Conservation (phyloP, 2,888 invertebrate species). For the Cactoblastis cactorum region DNA sequence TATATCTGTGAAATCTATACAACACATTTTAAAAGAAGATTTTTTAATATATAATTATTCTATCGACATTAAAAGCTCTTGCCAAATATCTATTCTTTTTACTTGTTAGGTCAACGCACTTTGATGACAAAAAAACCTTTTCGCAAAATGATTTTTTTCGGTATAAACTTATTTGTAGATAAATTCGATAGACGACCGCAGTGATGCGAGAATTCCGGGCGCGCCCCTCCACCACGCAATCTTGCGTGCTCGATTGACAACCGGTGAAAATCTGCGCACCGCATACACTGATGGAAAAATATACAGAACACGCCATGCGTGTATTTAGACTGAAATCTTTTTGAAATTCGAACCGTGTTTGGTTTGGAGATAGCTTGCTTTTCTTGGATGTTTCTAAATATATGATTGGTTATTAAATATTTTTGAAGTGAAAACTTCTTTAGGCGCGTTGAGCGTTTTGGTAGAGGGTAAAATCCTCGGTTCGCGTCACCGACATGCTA, state of each 20-base stretch:
- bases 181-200: slow-evolving; percentile 49
- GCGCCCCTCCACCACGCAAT: slow-evolving; percentile 21
- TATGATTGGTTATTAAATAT: background rate
- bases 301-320: slow-evolving; percentile 15
- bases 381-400: background rate
- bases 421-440: too few species aligned
- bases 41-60: too few species aligned
- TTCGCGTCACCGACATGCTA: too few species aligned
- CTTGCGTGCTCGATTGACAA: slow-evolving; percentile 11
- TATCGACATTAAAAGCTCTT: too few species aligned
- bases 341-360: background rate
- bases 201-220: slow-evolving; percentile 39
- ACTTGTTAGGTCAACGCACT: too few species aligned
- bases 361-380: too few species aligned
- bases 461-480: too few species aligned
- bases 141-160: background rate
- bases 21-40: too few species aligned
- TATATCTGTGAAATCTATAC: too few species aligned
- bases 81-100: too few species aligned
- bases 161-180: slow-evolving; percentile 38
- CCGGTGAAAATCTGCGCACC: slow-evolving; percentile 22
- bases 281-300: slow-evolving; percentile 27
- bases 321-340: background rate
- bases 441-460: too few species aligned
- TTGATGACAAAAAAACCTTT: too few species aligned